Evolutionary conservation across 2,888 invertebrate species (phyloP), one percentile per base, ranked within the genome.

Genomic region (Pristionchus exspectatus): DNA sequence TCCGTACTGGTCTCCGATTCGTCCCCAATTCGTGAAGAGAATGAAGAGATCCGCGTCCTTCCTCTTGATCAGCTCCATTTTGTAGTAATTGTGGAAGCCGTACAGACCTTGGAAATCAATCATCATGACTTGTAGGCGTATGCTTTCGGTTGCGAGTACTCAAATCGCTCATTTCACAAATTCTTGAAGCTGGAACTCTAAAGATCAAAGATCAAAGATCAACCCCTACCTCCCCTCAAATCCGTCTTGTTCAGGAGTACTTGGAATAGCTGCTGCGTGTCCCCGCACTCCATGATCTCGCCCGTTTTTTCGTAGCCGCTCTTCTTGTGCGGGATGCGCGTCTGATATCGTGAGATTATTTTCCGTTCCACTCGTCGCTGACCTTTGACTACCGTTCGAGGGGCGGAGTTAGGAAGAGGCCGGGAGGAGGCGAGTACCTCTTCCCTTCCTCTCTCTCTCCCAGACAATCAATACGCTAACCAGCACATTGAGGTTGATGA

Each of bases 1-100:
- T 66, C 94, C 94, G 24, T 77, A 33, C 10, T 90, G 91, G 12
- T 95, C 95, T 24, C 96, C 96, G 59, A 96, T 96, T 72, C 96
- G 93, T 12, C 96, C 96, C 96, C 96, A 96, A 56, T 96, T 95
- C 24, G 96, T 96, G 94, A 96, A 96, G 90, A 96, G 92, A 72
- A 96, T 93, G 92, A 95, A 96, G 87, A 96, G 92, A 90, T 96
- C 95, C 92, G 96, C 94, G 33, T 95, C 95, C 93, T 93, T 88
- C 16, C 95, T 93, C 50, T 96, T 95, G 89, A 96, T 94, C 95
- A 96, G 95, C 95, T 96, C 96, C 95, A 96, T 95, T 30, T 81
- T 81, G 93, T 96, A 96, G 94, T 96, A 96, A 94, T 96, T 96
- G 94, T 96, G 96, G 91, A 96, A 95, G 88, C 96, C 96, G 91